Conservation (phyloP, 2,113 vertebrate species). For the Otus sunia region DNA sequence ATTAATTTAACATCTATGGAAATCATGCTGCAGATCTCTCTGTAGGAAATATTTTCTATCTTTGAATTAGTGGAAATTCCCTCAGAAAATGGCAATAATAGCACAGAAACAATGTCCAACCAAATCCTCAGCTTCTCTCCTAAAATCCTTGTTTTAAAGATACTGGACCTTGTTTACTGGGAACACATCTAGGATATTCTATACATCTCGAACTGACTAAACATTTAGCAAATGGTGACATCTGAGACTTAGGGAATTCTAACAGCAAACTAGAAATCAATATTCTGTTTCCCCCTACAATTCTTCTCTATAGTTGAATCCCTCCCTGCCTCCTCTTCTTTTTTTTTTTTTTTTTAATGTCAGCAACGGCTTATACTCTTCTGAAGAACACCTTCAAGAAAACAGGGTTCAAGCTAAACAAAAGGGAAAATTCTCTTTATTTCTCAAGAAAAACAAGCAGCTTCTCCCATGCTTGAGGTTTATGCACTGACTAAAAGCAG, state of each 20-base stretch:
- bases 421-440: not conserved
- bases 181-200: not conserved
- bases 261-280: not conserved
- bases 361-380: not conserved
- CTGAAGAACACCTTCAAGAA: not conserved
- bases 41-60: not conserved
- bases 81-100: not conserved
- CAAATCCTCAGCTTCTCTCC: not conserved
- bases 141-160: not conserved
- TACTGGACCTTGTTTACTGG: not conserved
- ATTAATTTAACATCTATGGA: not conserved
- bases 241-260: not conserved
- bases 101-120: not conserved
- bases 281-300: not conserved
- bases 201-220: not conserved
- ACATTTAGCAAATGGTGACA: not conserved
- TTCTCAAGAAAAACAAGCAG: not conserved
- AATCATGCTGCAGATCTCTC: not conserved
- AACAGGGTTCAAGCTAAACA: not conserved
- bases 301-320: not conserved
- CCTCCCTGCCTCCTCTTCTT: rapidly evolving
- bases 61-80: not conserved
- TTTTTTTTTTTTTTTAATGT: not conserved
- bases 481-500: not conserved
- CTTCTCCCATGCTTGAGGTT: not conserved